Evolutionary conservation across 2,113 vertebrate genomes (phyloP), one percentile per base, ranked within the genome.

Genomic region (Anoura caudifer): DNA sequence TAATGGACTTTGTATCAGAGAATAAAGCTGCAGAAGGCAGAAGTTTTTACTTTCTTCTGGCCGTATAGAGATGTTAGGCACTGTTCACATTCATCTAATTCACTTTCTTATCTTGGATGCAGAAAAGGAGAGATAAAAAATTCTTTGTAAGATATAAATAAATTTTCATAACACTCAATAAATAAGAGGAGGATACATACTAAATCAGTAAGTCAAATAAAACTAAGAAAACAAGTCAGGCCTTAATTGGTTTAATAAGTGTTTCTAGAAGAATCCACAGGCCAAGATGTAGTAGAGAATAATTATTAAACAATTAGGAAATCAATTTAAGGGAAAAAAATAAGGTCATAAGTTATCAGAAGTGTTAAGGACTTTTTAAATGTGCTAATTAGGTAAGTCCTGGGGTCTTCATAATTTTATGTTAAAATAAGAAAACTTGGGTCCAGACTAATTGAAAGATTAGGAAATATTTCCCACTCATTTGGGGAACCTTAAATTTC

Each of bases 1-100:
- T 82, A 86, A 79, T 94, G 33, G 92, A 94, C 61, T 85, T 82
- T 59, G 4, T 54, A 43, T 92, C 36, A 94, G n/a, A 96, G 22
- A 84, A 59, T 84, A 90, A 77, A 90, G 13, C 9, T 76, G 26
- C 45, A 81, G 61, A 88, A 95, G 85, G 26, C 45, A 81, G 61
- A 88, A 95, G 85, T 43, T 54, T 88, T 91, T 61, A 33, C 24
- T 91, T 77, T 81, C 52, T 73, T 67, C 65, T 77, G 38, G 2
- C 47, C 26, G n/a, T 38, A 33, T 33, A 91, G 45, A 91, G n/a
- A 93, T 28, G 7, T 15, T 87, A 5, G 24, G 15, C 41, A 82
- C 7, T 73, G 24, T 86, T 89, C 56, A 91, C 36, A 81, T 50
- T 86, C 4, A 72, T 43, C 80, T 89, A 93, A 69, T 82, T 89